Percentiles rank a stretch among this genome's conserved stretches.
Evolutionary conservation across 1,140 invertebrate species (phyloP).

Genomic region (Laodelphax striatellus): DNA sequence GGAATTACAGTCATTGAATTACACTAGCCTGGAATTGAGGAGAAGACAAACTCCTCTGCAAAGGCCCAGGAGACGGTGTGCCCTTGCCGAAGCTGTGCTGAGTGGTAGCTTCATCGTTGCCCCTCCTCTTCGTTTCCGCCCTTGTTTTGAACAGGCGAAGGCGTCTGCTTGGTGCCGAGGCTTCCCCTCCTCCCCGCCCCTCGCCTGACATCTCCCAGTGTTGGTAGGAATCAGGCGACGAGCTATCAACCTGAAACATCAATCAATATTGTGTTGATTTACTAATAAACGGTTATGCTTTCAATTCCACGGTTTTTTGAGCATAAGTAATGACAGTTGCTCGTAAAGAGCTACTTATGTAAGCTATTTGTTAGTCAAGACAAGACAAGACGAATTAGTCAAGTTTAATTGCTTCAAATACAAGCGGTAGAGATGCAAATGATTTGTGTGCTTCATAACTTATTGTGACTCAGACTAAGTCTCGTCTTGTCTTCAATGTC

Average conservation of each 20-base stretch:
- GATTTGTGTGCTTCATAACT: no score
- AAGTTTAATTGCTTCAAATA: no score
- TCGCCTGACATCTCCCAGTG: conserved; percentile 31
- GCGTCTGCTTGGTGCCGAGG: conserved; percentile 37
- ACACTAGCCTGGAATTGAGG: conserved; percentile 41
- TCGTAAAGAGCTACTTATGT: no score
- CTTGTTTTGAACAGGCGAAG: conserved; percentile 59
- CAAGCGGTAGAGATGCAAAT: no score
- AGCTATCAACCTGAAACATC: conserved; percentile 29
- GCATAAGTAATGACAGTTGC: no score
- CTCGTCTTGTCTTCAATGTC: no score
- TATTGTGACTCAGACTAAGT: no score
- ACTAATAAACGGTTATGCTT: no score
- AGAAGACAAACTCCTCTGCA: conserved; percentile 42
- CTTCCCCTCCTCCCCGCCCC: conserved; percentile 8
- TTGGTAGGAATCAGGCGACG: conserved; percentile 40
- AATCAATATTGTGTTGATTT: not conserved
- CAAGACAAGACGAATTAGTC: no score
- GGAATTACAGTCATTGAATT: no score
- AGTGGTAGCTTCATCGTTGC: not conserved
- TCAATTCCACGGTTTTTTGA: no score
- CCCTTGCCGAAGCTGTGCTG: conserved; percentile 13
- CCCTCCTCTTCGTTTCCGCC: conserved; percentile 37
- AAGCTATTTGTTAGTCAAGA: no score
- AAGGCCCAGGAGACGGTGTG: conserved; percentile 13